Conservation (phyloP, 2,888 invertebrate species). For the Phaedon cochleariae region DNA sequence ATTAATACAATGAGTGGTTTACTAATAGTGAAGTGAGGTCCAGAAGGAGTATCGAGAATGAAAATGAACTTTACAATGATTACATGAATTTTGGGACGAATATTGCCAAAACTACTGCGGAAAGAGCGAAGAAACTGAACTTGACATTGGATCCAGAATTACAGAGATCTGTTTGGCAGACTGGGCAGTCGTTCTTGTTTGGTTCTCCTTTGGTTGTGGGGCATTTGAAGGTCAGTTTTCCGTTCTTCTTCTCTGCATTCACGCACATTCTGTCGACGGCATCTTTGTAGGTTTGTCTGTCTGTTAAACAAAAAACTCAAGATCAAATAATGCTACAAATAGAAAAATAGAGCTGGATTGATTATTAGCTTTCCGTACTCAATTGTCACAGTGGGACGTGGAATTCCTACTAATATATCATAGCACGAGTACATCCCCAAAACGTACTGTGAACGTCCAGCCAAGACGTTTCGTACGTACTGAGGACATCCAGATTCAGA, state of each 20-base stretch:
- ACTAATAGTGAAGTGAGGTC: background rate
- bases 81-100: conserved; percentile 29
- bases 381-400: too few relatives aligned
- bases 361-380: too few relatives aligned
- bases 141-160: conserved; percentile 29
- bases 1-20: background rate
- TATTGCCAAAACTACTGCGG: conserved; percentile 26
- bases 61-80: background rate
- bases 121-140: conserved; percentile 30
- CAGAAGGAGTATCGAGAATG: too few relatives aligned
- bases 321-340: too few relatives aligned
- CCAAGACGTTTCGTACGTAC: too few relatives aligned
- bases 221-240: conserved; percentile 29
- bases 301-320: conserved; percentile 25
- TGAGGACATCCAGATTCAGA: too few relatives aligned
- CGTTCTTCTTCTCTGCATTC: conserved; percentile 23
- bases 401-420: too few relatives aligned
- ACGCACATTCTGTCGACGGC: conserved; percentile 29
- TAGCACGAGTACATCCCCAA: too few relatives aligned
- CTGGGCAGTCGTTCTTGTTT: conserved; percentile 21
- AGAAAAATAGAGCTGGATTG: too few relatives aligned
- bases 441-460: too few relatives aligned
- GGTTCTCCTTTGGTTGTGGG: conserved; percentile 28
- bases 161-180: conserved; percentile 34
- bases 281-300: conserved; percentile 22